Evolutionary conservation across 2,797 vertebrate species (phyloP), one percentile per base, ranked within the genome.

Genomic region (Microctenopoma stevenorrisi): DNA sequence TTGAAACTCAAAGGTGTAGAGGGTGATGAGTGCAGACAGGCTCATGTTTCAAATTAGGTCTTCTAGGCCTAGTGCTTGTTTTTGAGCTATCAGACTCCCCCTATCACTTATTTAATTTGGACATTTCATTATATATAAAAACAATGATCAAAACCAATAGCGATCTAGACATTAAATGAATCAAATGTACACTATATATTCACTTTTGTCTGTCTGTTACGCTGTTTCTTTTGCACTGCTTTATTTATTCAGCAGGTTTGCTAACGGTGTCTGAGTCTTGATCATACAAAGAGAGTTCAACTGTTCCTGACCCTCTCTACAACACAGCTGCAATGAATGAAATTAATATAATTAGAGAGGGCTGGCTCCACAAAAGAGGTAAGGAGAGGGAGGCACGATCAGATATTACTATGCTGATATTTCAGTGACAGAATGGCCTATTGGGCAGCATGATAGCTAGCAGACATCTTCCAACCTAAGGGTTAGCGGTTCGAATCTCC

Each of bases 301-400:
- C 73, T 52, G 50, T 46, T 82, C 76, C 82, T 74, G 28, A 75
- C 67, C 81, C 78, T 74, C 67, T 78, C 75, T 84, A 68, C 64
- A 71, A 79, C 49, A 51, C 60, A 73, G 72, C 74, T 89, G 90
- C 83, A 86, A 97, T 96, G 96, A 94, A 92, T 50, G 95, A 97
- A 72, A 93, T 96, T 61, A 93, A 88, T 37, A 82, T 96, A 50
- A 87, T 96, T 78, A 96, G 94, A 89, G 96, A 96, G 87, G 96
- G 96, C 33, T 97, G 96, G 96, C 94, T 97, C 44, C 95, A 96
- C 18, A 97, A 97, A 86, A 91, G 96, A 89, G 96, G 96, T 97
- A 83, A 78, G 57, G 14, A 33, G 7, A 12, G 16, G 5, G 10
- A 28, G 1, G n/a, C 5, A 14, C 42, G 16, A 11, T 43, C 13